A percentile compares a stretch with the other conserved stretches of the same genome.
phyloP scores from a whole-genome alignment of 2,113 vertebrate genomes.

The Mirza zaza region DNA sequence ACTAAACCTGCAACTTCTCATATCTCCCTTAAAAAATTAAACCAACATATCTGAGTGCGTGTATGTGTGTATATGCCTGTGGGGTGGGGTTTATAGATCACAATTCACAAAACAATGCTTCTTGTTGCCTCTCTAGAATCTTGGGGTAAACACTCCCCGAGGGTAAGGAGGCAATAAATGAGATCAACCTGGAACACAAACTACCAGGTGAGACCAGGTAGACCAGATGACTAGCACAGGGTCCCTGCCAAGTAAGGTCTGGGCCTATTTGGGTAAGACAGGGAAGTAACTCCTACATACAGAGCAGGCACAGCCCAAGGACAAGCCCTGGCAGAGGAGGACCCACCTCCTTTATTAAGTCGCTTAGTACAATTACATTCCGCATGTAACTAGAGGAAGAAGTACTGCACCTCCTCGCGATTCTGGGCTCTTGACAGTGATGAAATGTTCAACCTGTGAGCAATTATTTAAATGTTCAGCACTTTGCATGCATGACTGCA shows the following conservation, averaged over 20 bases:
- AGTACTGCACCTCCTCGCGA: neutral
- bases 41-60: neutral
- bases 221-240: neutral
- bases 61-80: neutral
- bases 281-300: neutral
- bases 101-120: neutral
- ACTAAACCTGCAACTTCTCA: neutral
- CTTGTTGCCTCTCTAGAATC: neutral
- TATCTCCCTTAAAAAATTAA: neutral
- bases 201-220: neutral
- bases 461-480: constrained; percentile 15
- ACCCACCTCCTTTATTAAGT: neutral
- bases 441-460: constrained; percentile 29
- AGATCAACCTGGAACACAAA: neutral
- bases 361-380: neutral
- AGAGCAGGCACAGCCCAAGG: neutral
- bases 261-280: no score
- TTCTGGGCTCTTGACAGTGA: constrained; percentile 1
- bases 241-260: neutral
- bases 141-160: neutral
- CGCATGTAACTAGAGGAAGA: neutral
- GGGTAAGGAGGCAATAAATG: neutral
- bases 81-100: neutral
- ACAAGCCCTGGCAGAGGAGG: neutral
- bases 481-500: neutral